Conservation (phyloP, 2,113 vertebrate genomes). For the Cyprinodon brontotheroides region DNA sequence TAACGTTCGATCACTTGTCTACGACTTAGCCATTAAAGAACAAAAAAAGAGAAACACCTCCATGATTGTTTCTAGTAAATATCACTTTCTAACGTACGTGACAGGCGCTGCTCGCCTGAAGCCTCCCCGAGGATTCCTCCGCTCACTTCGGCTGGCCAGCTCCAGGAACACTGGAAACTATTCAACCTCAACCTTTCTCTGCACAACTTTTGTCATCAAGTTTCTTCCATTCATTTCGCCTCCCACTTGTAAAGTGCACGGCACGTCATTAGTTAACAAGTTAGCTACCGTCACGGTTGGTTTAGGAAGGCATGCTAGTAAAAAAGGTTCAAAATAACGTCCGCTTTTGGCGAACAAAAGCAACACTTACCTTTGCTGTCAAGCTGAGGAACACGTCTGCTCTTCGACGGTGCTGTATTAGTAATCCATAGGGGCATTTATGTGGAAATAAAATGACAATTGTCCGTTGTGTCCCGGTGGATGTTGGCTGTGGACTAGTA, state of each 20-base stretch:
- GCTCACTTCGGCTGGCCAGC: conserved; percentile 61
- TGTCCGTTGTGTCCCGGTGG: conserved; percentile 54
- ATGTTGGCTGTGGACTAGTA: conserved; percentile 73
- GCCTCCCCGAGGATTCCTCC: conserved; percentile 66
- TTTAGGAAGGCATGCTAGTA: conserved; percentile 52
- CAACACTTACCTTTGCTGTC: conserved; percentile 72
- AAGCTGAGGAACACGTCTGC: conserved; percentile 67
- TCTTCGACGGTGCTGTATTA: conserved; percentile 66
- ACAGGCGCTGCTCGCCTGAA: conserved; percentile 62
- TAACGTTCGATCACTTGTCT: conserved; percentile 9
- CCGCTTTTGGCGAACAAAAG: conserved; percentile 52
- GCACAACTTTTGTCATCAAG: conserved; percentile 58
- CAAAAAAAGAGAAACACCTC: neutral
- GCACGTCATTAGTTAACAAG: conserved; percentile 62
- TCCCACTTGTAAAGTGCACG: conserved; percentile 18
- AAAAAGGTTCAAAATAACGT: conserved; percentile 64
- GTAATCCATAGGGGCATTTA: conserved; percentile 80
- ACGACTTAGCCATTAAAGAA: conserved; percentile 20
- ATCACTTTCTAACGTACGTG: conserved; percentile 27
- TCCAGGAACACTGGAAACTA: conserved; percentile 53
- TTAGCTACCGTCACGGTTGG: conserved; percentile 70
- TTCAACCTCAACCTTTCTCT: conserved; percentile 45
- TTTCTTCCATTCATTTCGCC: conserved; percentile 56
- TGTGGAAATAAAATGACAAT: conserved; percentile 39
- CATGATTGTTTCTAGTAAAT: neutral